phyloP scores from a whole-genome alignment of 2,888 invertebrate genomes.

The Poecilus cupreus region DNA sequence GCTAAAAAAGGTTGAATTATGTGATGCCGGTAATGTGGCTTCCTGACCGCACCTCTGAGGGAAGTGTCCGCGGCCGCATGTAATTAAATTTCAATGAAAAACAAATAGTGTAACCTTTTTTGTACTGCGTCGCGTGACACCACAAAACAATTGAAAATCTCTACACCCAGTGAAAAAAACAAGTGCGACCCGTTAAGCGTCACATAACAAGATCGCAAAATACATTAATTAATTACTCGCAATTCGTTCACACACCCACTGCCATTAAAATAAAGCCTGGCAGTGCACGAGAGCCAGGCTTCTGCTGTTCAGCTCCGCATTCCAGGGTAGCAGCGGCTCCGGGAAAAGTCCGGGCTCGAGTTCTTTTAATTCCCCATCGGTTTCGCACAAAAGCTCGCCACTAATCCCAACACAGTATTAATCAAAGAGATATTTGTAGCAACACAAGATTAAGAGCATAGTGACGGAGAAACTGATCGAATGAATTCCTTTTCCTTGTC shows the following conservation, averaged over 20 bases:
- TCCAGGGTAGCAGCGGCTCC: neutral
- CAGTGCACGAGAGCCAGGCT: neutral
- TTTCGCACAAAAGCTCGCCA: conserved; percentile 48
- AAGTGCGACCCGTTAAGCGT: conserved; percentile 37
- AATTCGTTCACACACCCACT: conserved; percentile 21
- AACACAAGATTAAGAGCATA: conserved; percentile 51
- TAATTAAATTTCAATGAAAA: conserved; percentile 36
- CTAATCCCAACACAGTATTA: conserved; percentile 55
- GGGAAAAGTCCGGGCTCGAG: conserved; percentile 28
- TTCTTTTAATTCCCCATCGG: conserved; percentile 54
- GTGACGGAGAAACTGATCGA: conserved; percentile 45
- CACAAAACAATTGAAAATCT: conserved; percentile 21
- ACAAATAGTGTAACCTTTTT: conserved; percentile 31
- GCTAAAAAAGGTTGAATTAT: too few species aligned
- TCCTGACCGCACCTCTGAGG: neutral
- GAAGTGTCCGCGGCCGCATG: neutral
- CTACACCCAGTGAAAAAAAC: conserved; percentile 16
- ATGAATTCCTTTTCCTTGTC: conserved; percentile 40
- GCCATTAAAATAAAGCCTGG: conserved; percentile 40
- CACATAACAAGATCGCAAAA: conserved; percentile 42
- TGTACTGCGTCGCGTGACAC: conserved; percentile 16
- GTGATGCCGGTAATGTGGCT: neutral
- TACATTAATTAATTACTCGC: conserved; percentile 32
- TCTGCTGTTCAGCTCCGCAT: too few species aligned
- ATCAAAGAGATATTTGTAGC: conserved; percentile 57